Percentiles rank a stretch among this genome's conserved stretches.
These are phyloP conservation scores for Drosophila carrolli DNA, from an alignment of 1,140 invertebrate species.

Conservation along the genomic window DNA sequence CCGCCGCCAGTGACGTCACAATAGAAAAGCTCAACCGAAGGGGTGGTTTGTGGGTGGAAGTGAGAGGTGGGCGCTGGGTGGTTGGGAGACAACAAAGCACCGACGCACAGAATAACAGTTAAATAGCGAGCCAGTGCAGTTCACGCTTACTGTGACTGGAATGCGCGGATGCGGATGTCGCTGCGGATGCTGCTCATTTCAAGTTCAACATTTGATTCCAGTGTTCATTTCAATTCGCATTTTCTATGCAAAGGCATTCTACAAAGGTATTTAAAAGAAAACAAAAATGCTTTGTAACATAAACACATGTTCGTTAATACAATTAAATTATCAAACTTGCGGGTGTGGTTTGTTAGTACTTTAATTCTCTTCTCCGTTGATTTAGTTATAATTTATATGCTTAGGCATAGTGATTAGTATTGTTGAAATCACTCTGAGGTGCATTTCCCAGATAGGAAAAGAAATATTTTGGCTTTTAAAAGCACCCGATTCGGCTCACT, in stretches of 20 bases:
- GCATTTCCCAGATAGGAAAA: conserved; percentile 16
- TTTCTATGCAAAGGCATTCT: background rate
- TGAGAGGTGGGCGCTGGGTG: conserved; percentile 15
- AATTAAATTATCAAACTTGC: too few species aligned
- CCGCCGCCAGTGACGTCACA: conserved; percentile 73
- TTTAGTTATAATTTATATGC: background rate
- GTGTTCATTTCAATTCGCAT: conserved; percentile 2
- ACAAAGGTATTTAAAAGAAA: conserved; percentile 5
- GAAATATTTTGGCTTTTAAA: background rate
- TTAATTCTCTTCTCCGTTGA: background rate
- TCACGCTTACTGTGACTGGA: conserved; percentile 23
- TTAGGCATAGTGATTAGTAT: background rate
- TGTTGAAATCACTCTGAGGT: conserved; percentile 31
- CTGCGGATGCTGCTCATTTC: conserved; percentile 21
- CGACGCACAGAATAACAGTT: conserved; percentile 22
- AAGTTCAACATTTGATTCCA: conserved; percentile 16
- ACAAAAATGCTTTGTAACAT: too few species aligned
- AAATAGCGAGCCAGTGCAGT: conserved; percentile 12
- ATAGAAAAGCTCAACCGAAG: conserved; percentile 66
- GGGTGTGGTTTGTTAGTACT: background rate
- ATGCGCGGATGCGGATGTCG: conserved; percentile 5
- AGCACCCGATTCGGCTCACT: background rate
- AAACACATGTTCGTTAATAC: too few species aligned
- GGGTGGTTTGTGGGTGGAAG: conserved; percentile 5
- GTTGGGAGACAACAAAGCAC: conserved; percentile 50